These are phyloP conservation scores for Theocolax elegans DNA, from an alignment of 1,140 invertebrate genomes.

Conservation along the genomic window DNA sequence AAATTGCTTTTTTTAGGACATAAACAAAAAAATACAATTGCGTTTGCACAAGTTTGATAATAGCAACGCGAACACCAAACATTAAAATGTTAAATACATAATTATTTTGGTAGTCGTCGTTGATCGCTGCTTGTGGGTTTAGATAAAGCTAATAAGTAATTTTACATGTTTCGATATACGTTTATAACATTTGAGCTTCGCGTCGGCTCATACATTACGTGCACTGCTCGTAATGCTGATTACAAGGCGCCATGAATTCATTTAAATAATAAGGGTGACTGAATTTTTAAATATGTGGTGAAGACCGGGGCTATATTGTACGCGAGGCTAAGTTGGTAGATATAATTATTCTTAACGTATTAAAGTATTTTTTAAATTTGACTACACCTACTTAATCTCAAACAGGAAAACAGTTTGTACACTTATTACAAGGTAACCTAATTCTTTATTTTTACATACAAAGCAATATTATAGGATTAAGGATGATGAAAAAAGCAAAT, in stretches of 20 bases:
- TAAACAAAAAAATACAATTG: conserved; percentile 47
- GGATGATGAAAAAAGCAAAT: too few relatives aligned
- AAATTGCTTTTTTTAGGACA: conserved; percentile 45
- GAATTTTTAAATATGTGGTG: conserved; percentile 35
- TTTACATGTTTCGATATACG: not conserved
- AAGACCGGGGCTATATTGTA: too few relatives aligned
- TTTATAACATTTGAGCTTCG: conserved; percentile 5
- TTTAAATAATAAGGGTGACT: conserved; percentile 30
- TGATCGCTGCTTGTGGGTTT: not conserved
- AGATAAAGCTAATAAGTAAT: conserved; percentile 10
- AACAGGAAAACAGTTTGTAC: too few relatives aligned
- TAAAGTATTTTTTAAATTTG: too few relatives aligned
- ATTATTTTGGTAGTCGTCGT: not conserved
- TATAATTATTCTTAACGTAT: too few relatives aligned
- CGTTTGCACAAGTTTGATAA: conserved; percentile 41
- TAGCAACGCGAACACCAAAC: conserved; percentile 4
- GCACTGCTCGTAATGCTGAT: conserved; percentile 24
- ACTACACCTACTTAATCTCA: too few relatives aligned
- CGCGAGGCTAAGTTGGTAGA: too few relatives aligned
- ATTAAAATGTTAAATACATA: too few relatives aligned
- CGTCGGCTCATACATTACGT: not conserved
- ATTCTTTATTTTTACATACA: too few relatives aligned
- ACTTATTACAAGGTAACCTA: too few relatives aligned
- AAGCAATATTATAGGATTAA: too few relatives aligned
- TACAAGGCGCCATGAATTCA: conserved; percentile 35